Percentiles rank a stretch among this genome's conserved stretches.
These are phyloP conservation scores for Candidula unifasciata DNA, from an alignment of 2,888 invertebrate species.

Conservation along the genomic window DNA sequence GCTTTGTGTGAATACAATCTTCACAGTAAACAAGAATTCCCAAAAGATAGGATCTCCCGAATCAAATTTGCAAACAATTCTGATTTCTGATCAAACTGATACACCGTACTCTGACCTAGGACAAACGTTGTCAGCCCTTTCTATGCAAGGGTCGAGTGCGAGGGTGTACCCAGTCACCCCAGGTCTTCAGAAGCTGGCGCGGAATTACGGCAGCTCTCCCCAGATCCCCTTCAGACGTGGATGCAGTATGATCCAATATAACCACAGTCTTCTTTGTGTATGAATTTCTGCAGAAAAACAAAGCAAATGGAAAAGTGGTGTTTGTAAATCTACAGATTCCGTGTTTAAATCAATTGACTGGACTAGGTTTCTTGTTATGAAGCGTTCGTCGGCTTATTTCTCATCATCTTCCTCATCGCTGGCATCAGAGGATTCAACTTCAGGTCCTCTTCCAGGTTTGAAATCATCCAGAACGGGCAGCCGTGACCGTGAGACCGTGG, in stretches of 20 bases:
- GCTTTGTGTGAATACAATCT: too few species aligned
- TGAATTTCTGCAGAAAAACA: neutral
- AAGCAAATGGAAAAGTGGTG: neutral
- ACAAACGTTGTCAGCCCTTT: conserved; percentile 21
- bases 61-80: neutral
- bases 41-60: neutral
- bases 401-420: neutral
- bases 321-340: neutral
- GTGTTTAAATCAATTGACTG: neutral
- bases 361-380: neutral
- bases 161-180: conserved; percentile 36
- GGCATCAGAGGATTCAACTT: conserved; percentile 2
- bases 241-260: neutral
- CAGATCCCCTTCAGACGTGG: neutral
- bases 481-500: conserved; percentile 52
- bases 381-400: conserved; percentile 4
- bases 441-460: neutral
- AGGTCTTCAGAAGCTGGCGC: conserved; percentile 1
- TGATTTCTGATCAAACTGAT: neutral
- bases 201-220: neutral
- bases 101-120: neutral
- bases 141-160: conserved; percentile 28
- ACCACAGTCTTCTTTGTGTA: neutral
- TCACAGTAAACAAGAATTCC: too few species aligned
- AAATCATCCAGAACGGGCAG: conserved; percentile 53